Evolutionary conservation across 2,797 vertebrate genomes (phyloP).

Genomic region (Meriones psammophilus): DNA sequence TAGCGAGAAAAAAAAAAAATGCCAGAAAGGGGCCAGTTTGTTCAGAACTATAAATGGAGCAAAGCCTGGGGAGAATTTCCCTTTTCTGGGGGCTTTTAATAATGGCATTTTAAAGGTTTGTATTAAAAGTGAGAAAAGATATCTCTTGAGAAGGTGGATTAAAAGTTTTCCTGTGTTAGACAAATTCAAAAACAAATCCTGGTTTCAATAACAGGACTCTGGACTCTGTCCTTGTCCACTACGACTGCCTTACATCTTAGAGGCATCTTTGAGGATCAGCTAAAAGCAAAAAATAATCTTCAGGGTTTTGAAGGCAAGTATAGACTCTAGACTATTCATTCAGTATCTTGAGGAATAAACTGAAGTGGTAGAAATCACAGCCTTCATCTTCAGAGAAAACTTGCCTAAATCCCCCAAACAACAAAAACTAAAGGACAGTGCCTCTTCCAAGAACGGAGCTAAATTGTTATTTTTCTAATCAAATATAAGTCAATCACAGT

Average conservation of each 20-base stretch:
- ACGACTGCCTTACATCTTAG: neutral
- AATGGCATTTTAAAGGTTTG: constrained; percentile 67
- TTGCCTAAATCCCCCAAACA: neutral
- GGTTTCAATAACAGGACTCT: neutral
- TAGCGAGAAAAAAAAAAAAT: constrained; percentile 74
- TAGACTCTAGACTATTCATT: neutral
- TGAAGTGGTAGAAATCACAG: neutral
- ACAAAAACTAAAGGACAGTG: neutral
- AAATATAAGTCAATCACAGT: neutral
- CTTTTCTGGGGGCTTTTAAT: constrained; percentile 59
- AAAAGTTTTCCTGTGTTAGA: constrained; percentile 43
- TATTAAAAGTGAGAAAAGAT: constrained; percentile 58
- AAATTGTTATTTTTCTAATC: neutral
- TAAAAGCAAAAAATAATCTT: neutral
- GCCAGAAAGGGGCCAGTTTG: constrained; percentile 74
- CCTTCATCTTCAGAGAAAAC: neutral
- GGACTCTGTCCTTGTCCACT: neutral
- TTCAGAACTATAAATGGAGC: constrained; percentile 49
- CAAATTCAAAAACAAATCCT: constrained; percentile 8
- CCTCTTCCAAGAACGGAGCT: constrained; percentile 4
- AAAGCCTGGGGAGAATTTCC: constrained; percentile 74
- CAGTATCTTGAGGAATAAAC: neutral
- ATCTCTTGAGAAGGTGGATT: constrained; percentile 22
- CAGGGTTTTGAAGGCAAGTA: neutral
- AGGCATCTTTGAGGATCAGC: neutral